Evolutionary conservation across 2,113 vertebrate genomes (phyloP).

Genomic region (Oxyruncus cristatus): DNA sequence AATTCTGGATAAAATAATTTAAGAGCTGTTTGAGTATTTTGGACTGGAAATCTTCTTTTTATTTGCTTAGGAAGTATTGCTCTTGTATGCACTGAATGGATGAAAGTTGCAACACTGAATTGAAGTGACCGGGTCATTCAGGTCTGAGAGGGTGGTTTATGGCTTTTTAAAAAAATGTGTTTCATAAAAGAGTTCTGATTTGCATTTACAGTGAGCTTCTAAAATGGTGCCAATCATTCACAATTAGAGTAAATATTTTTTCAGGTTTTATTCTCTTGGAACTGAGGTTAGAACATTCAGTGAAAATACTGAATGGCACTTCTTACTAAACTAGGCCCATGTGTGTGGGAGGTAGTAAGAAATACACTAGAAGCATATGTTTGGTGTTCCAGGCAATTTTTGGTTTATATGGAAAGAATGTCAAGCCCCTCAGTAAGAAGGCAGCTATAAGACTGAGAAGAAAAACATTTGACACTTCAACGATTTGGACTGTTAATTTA

Average conservation of each 20-base stretch:
- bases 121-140: neutral
- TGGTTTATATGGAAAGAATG: neutral
- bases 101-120: neutral
- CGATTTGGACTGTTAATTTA: neutral
- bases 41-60: constrained; percentile 3
- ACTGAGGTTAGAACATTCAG: constrained; percentile 19
- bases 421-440: neutral
- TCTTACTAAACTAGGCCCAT: neutral
- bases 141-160: neutral
- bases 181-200: neutral
- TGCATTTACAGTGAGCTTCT: neutral
- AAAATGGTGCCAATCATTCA: neutral
- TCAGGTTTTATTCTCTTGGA: constrained; percentile 54
- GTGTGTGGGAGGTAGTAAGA: neutral
- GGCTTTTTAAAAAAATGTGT: neutral
- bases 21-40: constrained; percentile 42
- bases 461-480: neutral
- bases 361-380: neutral
- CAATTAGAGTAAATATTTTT: constrained; percentile 51
- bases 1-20: constrained; percentile 5
- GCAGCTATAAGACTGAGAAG: neutral
- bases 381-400: neutral
- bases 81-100: neutral
- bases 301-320: constrained; percentile 1
- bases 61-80: constrained; percentile 32